phyloP scores from a whole-genome alignment of 2,888 invertebrate genomes.

The Pandemis corylana region DNA sequence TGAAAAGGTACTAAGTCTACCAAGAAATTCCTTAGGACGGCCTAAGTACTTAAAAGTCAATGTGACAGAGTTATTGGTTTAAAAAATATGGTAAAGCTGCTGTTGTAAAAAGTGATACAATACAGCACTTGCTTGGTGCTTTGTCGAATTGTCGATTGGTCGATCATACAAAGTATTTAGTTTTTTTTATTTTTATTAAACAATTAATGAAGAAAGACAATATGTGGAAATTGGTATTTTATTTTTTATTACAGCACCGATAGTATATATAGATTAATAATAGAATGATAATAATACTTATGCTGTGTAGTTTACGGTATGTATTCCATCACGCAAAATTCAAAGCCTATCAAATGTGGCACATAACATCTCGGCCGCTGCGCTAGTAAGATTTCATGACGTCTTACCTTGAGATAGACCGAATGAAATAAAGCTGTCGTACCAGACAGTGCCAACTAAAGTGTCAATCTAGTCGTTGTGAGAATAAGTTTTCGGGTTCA shows the following conservation, averaged over 20 bases:
- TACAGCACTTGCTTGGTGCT: no score
- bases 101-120: no score
- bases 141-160: no score
- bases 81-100: no score
- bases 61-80: no score
- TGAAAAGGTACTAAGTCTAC: no score
- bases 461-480: conserved; percentile 29
- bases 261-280: neutral
- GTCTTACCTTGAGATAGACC: neutral
- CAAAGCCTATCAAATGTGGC: conserved; percentile 24
- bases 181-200: no score
- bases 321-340: neutral
- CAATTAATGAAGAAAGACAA: no score
- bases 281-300: neutral
- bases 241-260: neutral
- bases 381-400: neutral
- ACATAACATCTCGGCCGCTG: conserved; percentile 18
- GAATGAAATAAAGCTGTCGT: neutral
- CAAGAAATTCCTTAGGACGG: no score
- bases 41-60: no score
- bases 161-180: no score
- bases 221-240: no score
- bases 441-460: conserved; percentile 6
- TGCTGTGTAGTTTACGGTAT: neutral
- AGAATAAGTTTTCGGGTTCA: neutral